A percentile compares a stretch with the other conserved stretches of the same genome.
Evolutionary conservation across 1,140 invertebrate species (phyloP).

Genomic region (Drosophila burlai): DNA sequence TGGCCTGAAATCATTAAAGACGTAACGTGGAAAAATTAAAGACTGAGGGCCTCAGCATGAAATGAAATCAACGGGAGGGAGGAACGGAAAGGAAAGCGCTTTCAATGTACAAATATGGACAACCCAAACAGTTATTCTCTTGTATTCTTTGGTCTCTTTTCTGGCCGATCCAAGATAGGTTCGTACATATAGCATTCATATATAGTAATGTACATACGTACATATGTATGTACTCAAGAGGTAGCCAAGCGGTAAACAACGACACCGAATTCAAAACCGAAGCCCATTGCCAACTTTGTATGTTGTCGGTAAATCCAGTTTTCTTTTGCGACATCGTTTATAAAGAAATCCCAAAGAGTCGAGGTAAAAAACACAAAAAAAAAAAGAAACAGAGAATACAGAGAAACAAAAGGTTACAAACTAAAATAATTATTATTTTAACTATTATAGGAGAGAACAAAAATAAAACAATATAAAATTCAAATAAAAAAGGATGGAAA

Average conservation of each 20-base stretch:
- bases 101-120: conserved; percentile 37
- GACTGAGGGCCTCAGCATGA: conserved; percentile 21
- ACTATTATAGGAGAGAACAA: background rate
- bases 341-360: conserved; percentile 42
- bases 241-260: conserved; percentile 45
- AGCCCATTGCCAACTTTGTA: conserved; percentile 46
- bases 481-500: background rate
- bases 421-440: background rate
- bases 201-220: conserved; percentile 8
- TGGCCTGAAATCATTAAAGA: conserved; percentile 39
- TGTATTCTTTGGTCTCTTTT: conserved; percentile 19
- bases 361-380: conserved; percentile 13
- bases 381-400: background rate
- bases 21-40: conserved; percentile 34
- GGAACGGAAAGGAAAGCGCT: conserved; percentile 6
- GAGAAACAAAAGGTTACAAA: background rate
- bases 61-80: conserved; percentile 13
- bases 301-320: conserved; percentile 49
- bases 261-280: conserved; percentile 47
- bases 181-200: background rate
- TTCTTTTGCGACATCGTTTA: conserved; percentile 54
- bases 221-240: conserved; percentile 1
- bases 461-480: background rate
- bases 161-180: conserved; percentile 16
- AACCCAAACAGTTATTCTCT: conserved; percentile 32